A percentile compares a stretch with the other conserved stretches of the same genome.
These are phyloP conservation scores for Fragum whitleyi DNA, from an alignment of 2,888 invertebrate genomes.

Conservation along the genomic window DNA sequence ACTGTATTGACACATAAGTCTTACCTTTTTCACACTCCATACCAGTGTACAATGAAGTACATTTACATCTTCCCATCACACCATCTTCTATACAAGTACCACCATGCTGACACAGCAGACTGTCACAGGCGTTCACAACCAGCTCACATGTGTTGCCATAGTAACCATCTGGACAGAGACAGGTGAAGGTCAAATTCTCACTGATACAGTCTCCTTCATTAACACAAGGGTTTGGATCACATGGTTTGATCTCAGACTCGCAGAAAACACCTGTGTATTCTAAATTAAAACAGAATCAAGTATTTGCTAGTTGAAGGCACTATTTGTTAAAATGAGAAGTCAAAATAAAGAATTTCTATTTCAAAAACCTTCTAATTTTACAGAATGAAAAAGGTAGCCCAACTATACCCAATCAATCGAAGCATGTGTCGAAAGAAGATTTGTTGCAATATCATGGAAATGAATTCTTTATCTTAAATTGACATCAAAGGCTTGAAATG, in stretches of 20 bases:
- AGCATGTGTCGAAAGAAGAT: no score
- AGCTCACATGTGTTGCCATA: slow-evolving; percentile 71
- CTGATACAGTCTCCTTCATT: slow-evolving; percentile 72
- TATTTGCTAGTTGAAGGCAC: no score
- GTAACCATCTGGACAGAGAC: slow-evolving; percentile 73
- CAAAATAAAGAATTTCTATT: no score
- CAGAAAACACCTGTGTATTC: slow-evolving; percentile 65
- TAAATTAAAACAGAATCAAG: slow-evolving; percentile 35
- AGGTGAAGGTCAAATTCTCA: slow-evolving; percentile 52
- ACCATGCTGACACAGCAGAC: slow-evolving; percentile 75
- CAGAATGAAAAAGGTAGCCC: no score
- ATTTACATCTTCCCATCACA: slow-evolving; percentile 65
- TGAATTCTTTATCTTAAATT: no score
- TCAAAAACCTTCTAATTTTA: no score
- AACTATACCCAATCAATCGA: no score
- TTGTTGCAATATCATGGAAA: no score
- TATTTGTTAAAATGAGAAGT: no score
- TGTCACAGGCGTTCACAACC: slow-evolving; percentile 64
- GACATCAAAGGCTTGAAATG: no score
- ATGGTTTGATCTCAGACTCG: slow-evolving; percentile 61
- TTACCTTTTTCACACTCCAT: slow-evolving; percentile 79
- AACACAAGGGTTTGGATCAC: slow-evolving; percentile 68
- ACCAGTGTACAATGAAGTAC: slow-evolving; percentile 73
- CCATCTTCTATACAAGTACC: slow-evolving; percentile 72
- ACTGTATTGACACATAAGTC: slow-evolving; percentile 39